Base-by-base conservation (phyloP, 2,888 invertebrate species). In the Cryptocephalus moraei region DNA sequence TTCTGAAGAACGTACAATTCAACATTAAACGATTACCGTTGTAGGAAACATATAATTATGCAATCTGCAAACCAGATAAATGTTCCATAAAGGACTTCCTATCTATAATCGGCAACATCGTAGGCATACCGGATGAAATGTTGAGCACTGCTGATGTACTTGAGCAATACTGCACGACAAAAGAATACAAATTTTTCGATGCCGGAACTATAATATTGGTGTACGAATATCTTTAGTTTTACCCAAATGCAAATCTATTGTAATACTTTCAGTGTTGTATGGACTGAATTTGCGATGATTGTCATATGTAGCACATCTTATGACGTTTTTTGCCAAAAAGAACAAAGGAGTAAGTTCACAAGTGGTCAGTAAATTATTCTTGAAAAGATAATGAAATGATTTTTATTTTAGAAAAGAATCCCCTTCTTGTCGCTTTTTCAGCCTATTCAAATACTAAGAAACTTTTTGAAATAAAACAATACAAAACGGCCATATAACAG, bases 21-120 rank as follows among this genome's bases (percentile, higher is more conserved):
- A 36, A n/a, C n/a, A 12, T 12, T 6, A 4, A 11, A 36, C 36
- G 4, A 12, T 2, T 36, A 36, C 32, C 33, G 11, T 52, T 52
- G 12, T 33, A 52, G 52, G n/a, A 11, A 9, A n/a, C 39, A 12
- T 54, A 32, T 41, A 51, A 44, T 33, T 33, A 54, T 33, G 45
- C 55, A 11, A 13, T 51, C 33, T 62, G 62, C 46, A 43, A 56
- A 33, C 62, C 62, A 36, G 48, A 56, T 31, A 48, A 45, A 11
- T 62, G 62, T 55, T 74, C 39, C 69, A 70, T 50, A 8, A 12
- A 32, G 0, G 58, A 58, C 42, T 1, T 55, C 74, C 6, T 22
- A 4, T 22, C 22, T 4, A 22, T 22, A 22, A 22, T 14, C 70
- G 69, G 48, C 61, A 56, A 45, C 66, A 58, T 6, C 14, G 8